Conservation (phyloP, 2,888 invertebrate species). For the Sinotaia quadrata region DNA sequence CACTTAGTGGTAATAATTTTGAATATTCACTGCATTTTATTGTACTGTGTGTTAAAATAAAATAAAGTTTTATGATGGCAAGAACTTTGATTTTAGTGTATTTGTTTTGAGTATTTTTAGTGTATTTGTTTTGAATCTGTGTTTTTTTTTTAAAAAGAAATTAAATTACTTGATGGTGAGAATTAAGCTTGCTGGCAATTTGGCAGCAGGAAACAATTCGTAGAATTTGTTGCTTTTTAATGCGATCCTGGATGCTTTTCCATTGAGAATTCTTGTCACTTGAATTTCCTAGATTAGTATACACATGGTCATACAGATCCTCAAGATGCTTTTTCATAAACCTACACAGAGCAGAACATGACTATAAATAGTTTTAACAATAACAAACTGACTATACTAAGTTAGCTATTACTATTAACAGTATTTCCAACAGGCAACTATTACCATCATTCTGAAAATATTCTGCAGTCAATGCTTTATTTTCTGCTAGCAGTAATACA, state of each 20-base stretch:
- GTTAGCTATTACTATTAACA: too few relatives aligned
- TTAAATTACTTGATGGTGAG: slow-evolving; percentile 68
- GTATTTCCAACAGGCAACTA: too few relatives aligned
- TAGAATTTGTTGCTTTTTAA: slow-evolving; percentile 68
- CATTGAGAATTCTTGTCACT: slow-evolving; percentile 53
- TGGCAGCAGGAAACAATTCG: slow-evolving; percentile 72
- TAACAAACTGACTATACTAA: neutral
- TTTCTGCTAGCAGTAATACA: too few relatives aligned
- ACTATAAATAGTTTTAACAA: neutral
- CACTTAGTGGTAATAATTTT: too few relatives aligned
- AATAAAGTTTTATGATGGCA: too few relatives aligned
- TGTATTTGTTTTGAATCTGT: too few relatives aligned
- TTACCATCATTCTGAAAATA: too few relatives aligned
- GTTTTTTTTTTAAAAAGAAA: neutral
- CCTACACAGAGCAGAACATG: slow-evolving; percentile 41
- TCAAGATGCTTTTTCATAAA: slow-evolving; percentile 68
- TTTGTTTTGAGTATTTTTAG: too few relatives aligned
- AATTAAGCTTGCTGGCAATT: slow-evolving; percentile 73
- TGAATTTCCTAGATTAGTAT: slow-evolving; percentile 37
- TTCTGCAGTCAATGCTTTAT: too few relatives aligned
- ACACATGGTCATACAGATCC: slow-evolving; percentile 61
- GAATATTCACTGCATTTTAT: too few relatives aligned
- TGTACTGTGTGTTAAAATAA: too few relatives aligned
- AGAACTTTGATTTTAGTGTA: too few relatives aligned
- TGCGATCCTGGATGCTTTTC: slow-evolving; percentile 55